phyloP scores from a whole-genome alignment of 2,888 invertebrate species.

The Hydropsyche betteni region DNA sequence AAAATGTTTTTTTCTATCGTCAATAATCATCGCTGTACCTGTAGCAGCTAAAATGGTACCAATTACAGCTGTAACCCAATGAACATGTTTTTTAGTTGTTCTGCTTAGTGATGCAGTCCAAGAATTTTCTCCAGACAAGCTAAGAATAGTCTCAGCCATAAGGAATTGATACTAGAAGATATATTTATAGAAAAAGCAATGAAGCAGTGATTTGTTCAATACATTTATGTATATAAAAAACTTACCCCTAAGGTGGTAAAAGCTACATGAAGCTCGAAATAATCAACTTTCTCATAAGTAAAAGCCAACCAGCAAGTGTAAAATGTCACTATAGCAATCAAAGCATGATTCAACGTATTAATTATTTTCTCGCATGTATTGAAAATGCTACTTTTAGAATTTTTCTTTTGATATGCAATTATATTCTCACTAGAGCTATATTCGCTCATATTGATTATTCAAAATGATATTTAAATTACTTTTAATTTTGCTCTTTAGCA shows the following conservation, averaged over 20 bases:
- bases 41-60: conserved; percentile 64
- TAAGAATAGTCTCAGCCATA: conserved; percentile 63
- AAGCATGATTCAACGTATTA: conserved; percentile 63
- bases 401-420: neutral
- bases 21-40: conserved; percentile 63
- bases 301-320: conserved; percentile 63
- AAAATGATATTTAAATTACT: neutral
- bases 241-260: conserved; percentile 65
- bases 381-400: neutral
- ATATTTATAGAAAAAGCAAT: conserved; percentile 4
- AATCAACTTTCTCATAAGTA: conserved; percentile 59
- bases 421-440: neutral
- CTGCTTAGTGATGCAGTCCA: conserved; percentile 62
- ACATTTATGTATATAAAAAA: conserved; percentile 47
- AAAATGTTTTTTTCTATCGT: conserved; percentile 58
- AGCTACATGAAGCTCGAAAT: conserved; percentile 62
- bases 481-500: too few species aligned
- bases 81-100: conserved; percentile 62
- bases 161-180: conserved; percentile 62
- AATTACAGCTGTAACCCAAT: conserved; percentile 65
- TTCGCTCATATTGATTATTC: neutral
- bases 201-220: neutral
- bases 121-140: conserved; percentile 63
- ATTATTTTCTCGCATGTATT: conserved; percentile 60
- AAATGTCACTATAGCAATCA: conserved; percentile 63